Evolutionary conservation across 2,888 invertebrate species (phyloP).

Genomic region (Agrenia bidenticulata): DNA sequence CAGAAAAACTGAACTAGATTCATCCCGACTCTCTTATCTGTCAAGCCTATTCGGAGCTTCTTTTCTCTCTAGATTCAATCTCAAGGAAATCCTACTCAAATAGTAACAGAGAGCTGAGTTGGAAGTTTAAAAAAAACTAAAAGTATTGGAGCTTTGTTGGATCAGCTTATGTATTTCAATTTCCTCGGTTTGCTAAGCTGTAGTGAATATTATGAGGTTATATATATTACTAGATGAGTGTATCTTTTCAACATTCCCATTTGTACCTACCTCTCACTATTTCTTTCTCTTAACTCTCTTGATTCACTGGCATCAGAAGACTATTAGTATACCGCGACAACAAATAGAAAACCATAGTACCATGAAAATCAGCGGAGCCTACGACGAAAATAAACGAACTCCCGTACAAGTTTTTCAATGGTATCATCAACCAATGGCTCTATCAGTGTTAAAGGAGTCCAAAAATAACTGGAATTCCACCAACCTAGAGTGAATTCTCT

Average conservation of each 20-base stretch:
- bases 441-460: constrained; percentile 44
- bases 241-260: no score
- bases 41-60: not conserved
- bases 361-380: constrained; percentile 45
- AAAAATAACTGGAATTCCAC: constrained; percentile 50
- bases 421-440: constrained; percentile 7
- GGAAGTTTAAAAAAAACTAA: not conserved
- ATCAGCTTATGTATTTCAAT: constrained; percentile 16
- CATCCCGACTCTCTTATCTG: no score
- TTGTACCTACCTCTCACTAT: no score
- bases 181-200: constrained; percentile 18
- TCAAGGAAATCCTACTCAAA: not conserved
- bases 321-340: not conserved
- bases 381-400: constrained; percentile 49
- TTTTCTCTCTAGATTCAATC: not conserved
- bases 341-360: constrained; percentile 7
- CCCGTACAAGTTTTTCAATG: constrained; percentile 21
- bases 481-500: constrained; percentile 48
- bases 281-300: not conserved
- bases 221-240: not conserved
- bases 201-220: constrained; percentile 9
- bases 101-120: not conserved
- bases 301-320: constrained; percentile 6
- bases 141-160: constrained; percentile 9
- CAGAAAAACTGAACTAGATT: not conserved